phyloP scores from a whole-genome alignment of 2,113 vertebrate species.

The Cavia porcellus region DNA sequence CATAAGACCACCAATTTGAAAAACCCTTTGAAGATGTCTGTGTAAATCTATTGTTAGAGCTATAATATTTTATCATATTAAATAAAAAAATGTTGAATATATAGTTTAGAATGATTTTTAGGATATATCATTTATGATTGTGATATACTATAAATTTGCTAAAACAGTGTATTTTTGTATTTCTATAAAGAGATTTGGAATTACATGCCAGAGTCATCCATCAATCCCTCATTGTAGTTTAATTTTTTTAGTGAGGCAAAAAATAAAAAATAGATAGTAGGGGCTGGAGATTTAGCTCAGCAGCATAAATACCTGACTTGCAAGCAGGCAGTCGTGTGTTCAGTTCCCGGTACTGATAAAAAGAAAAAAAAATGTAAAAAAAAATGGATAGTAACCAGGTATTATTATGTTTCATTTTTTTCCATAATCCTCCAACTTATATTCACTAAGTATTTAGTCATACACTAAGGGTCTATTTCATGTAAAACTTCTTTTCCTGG shows the following conservation, averaged over 20 bases:
- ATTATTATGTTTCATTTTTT: constrained; percentile 8
- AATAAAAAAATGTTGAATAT: neutral
- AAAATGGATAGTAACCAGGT: neutral
- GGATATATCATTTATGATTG: neutral
- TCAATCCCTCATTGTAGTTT: neutral
- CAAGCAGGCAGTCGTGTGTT: too few species aligned
- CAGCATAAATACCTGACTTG: too few species aligned
- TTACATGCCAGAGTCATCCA: neutral
- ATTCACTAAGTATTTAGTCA: constrained; percentile 4
- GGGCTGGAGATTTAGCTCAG: too few species aligned
- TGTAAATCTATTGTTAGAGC: neutral
- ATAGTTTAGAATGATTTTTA: neutral
- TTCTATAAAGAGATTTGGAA: constrained; percentile 37
- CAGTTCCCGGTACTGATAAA: too few species aligned
- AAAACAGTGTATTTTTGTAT: neutral
- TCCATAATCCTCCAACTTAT: neutral
- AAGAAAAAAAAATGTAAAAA: too few species aligned
- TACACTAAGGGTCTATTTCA: constrained; percentile 14
- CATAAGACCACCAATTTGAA: constrained; percentile 27
- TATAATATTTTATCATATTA: constrained; percentile 38
- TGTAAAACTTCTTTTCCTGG: neutral
- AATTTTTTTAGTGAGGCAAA: constrained; percentile 18
- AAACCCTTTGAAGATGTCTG: neutral
- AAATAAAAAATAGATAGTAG: too few species aligned
- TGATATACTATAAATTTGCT: neutral